A percentile compares a stretch with the other conserved stretches of the same genome.
Evolutionary conservation across 2,888 invertebrate genomes (phyloP).

Genomic region (Drosophila meridiana): DNA sequence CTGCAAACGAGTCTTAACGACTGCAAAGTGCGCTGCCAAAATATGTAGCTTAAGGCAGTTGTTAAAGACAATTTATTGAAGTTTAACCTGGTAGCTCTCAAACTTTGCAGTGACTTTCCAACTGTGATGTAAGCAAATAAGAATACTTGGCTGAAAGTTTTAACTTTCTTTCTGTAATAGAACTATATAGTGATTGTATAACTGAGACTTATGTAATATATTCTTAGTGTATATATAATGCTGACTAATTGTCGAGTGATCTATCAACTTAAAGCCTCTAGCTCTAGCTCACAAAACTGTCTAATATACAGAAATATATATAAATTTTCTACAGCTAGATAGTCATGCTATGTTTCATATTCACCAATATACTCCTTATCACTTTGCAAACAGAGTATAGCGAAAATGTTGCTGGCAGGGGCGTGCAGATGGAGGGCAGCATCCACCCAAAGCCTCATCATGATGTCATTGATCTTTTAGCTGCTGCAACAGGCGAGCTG

Average conservation of each 20-base stretch:
- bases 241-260: not conserved
- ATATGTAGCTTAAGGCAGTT: not conserved
- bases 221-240: too few species aligned
- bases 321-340: not conserved
- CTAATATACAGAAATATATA: too few species aligned
- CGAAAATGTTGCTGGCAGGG: slow-evolving; percentile 5
- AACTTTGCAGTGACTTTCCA: not conserved
- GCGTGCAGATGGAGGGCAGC: slow-evolving; percentile 24
- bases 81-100: not conserved
- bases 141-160: not conserved
- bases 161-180: too few species aligned
- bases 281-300: not conserved
- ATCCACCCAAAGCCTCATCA: slow-evolving; percentile 71
- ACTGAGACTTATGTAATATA: too few species aligned
- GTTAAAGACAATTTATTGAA: not conserved
- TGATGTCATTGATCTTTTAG: slow-evolving; percentile 71
- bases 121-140: not conserved
- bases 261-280: not conserved
- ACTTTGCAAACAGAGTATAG: not conserved
- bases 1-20: slow-evolving; percentile 6
- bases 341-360: not conserved
- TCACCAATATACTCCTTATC: not conserved
- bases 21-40: slow-evolving; percentile 1
- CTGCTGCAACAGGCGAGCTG: slow-evolving; percentile 63
- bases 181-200: too few species aligned